phyloP scores from a whole-genome alignment of 2,888 invertebrate genomes.

The Barypeithes pellucidus region DNA sequence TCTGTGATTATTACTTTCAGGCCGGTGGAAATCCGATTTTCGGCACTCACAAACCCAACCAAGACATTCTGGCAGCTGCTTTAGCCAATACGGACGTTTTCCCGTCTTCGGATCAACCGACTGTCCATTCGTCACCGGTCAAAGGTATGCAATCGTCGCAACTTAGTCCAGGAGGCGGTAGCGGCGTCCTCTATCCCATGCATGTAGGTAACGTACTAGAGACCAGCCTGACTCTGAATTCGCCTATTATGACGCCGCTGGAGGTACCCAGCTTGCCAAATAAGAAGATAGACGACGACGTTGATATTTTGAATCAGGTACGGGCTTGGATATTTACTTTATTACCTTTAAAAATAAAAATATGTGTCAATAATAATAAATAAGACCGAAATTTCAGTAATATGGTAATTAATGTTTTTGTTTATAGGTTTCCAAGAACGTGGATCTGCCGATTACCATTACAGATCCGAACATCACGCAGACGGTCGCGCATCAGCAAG shows the following conservation, averaged over 20 bases:
- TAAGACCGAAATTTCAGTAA: no score
- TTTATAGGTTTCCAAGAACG: conserved; percentile 75
- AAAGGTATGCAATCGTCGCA: conserved; percentile 69
- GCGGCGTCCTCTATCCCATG: conserved; percentile 72
- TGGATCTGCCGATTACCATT: conserved; percentile 84
- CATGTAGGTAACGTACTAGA: conserved; percentile 79
- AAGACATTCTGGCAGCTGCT: conserved; percentile 84
- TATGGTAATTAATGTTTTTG: no score
- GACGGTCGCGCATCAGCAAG: conserved; percentile 63
- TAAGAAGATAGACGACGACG: conserved; percentile 68
- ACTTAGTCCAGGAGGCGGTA: conserved; percentile 74
- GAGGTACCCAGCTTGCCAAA: conserved; percentile 77
- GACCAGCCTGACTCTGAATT: conserved; percentile 84
- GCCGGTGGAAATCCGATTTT: conserved; percentile 66
- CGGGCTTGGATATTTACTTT: no score
- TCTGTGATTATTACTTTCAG: conserved; percentile 54
- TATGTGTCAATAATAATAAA: no score
- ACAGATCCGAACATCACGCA: conserved; percentile 83
- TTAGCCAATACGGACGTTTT: conserved; percentile 84
- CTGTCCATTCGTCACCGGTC: conserved; percentile 65
- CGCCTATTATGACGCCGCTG: conserved; percentile 87
- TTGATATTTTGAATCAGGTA: conserved; percentile 66
- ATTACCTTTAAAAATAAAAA: no score
- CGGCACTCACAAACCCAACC: conserved; percentile 70
- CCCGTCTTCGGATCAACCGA: conserved; percentile 68